Percentiles rank a stretch among this genome's conserved stretches.
Evolutionary conservation across 1,140 invertebrate genomes (phyloP).

Genomic region (Macrostomum lignano): DNA sequence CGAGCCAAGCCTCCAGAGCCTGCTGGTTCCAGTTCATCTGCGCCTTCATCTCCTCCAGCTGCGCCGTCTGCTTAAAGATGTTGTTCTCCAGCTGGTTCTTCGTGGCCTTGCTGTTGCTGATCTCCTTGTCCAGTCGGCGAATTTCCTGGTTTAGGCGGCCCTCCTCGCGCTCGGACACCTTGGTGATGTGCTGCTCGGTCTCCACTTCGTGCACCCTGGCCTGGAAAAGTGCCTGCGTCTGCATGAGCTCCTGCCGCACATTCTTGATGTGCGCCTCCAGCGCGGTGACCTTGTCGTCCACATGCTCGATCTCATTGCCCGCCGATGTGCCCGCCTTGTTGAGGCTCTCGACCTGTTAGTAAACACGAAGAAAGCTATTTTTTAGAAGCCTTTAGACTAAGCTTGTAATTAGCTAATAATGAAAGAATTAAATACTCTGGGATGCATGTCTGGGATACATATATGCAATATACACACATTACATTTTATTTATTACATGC

Average conservation of each 20-base stretch:
- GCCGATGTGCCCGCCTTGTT: slow-evolving; percentile 13
- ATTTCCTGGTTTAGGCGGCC: slow-evolving; percentile 24
- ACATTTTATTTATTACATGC: too few relatives aligned
- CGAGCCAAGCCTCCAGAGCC: slow-evolving; percentile 25
- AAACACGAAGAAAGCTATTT: slow-evolving; percentile 1
- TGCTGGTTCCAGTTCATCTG: slow-evolving; percentile 30
- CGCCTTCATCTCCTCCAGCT: slow-evolving; percentile 23
- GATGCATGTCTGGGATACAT: too few relatives aligned
- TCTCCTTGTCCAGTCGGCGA: slow-evolving; percentile 16
- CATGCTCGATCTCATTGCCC: slow-evolving; percentile 17
- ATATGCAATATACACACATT: too few relatives aligned
- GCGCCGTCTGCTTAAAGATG: slow-evolving; percentile 25
- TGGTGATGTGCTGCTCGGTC: slow-evolving; percentile 21
- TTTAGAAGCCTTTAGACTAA: too few relatives aligned
- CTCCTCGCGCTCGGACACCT: slow-evolving; percentile 20
- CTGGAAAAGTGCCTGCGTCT: slow-evolving; percentile 18
- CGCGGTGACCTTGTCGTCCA: slow-evolving; percentile 18
- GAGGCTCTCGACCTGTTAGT: background rate
- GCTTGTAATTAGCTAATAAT: too few relatives aligned
- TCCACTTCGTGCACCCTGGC: slow-evolving; percentile 19
- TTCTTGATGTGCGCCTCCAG: slow-evolving; percentile 26
- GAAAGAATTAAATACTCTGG: too few relatives aligned
- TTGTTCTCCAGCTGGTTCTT: slow-evolving; percentile 28
- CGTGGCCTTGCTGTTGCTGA: slow-evolving; percentile 22
- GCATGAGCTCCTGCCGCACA: slow-evolving; percentile 23